Evolutionary conservation across 64 coral and sea anemone species (phyloP), one percentile per base, ranked within the genome.

Genomic region (Acropora yongei): DNA sequence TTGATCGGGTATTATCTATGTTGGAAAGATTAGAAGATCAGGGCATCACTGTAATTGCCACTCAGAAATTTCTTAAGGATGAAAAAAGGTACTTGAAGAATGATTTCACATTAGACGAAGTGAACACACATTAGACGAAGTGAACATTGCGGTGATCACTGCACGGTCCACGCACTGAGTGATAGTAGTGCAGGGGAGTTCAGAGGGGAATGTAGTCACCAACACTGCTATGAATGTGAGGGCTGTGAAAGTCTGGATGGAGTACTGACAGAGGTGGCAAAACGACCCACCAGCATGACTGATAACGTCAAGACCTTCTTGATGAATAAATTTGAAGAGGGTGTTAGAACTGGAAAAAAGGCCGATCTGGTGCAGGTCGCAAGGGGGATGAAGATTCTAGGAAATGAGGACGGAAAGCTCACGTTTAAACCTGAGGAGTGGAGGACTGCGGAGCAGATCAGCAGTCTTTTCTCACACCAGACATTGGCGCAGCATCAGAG

Each of bases 1-100:
- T 90, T 50, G 89, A 90, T 69, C 49, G 72, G 6, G 45, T 68
- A 68, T 57, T 50, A 16, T 43, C 61, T 51, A 41, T 79, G 20
- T 44, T 79, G 75, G 13, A n/a, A 3, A 5, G 1, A 74, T 19
- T 71, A 30, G 68, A 2, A 30, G 68, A 71, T 39, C 68, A 71
- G 17, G 68, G 68, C 0, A 6, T 39, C 9, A 39, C 19, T 0
- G 68, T 39, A 20, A 71, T 39, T 71, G 60, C 60, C 51, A 63
- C 60, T 5, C 58, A 63, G 58, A 63, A 63, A 63, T 2, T 63
- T 13, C 58, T 63, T 13, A 63, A 63, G 14, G 60, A 63, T 39
- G 0, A 4, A 10, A 30, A 39, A 71, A 71, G 68, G 17, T 39
- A 30, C 19, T 71, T 42, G 47, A 44, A 53, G 50, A 77, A 74